Percentiles rank a stretch among this genome's conserved stretches.
These are phyloP conservation scores for Ooceraea biroi DNA, from an alignment of 1,140 invertebrate species.

Conservation along the genomic window DNA sequence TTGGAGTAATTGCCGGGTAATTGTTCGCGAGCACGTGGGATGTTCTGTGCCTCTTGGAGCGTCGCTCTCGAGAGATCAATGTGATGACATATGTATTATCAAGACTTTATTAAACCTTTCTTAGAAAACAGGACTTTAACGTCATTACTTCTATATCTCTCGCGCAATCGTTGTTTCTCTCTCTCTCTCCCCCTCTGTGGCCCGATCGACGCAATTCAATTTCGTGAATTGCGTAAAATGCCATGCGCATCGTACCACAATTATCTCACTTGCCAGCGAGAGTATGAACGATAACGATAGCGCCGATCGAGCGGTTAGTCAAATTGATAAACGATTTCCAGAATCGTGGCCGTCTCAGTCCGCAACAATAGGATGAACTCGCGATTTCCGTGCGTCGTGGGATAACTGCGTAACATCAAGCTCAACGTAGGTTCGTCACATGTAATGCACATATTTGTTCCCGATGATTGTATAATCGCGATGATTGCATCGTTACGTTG, in stretches of 20 bases:
- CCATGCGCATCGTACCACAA: background rate
- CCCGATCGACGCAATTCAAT: background rate
- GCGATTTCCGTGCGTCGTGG: background rate
- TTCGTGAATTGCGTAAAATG: slow-evolving; percentile 26
- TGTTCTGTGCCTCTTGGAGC: background rate
- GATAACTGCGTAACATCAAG: background rate
- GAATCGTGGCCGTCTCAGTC: background rate
- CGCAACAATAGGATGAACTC: slow-evolving; percentile 1
- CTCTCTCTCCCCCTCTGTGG: too few species aligned
- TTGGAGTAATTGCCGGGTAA: background rate
- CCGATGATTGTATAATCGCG: background rate
- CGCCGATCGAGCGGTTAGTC: background rate
- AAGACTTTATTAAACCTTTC: slow-evolving; percentile 46
- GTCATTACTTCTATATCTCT: background rate
- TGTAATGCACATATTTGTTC: background rate
- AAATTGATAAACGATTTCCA: slow-evolving; percentile 38
- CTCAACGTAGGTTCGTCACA: background rate
- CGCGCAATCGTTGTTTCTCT: background rate
- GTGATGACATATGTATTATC: background rate
- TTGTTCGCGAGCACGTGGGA: background rate
- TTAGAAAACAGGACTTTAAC: background rate
- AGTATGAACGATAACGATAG: slow-evolving; percentile 60
- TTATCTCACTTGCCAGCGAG: background rate
- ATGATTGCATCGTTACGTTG: background rate
- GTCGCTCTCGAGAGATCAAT: background rate